Conservation (phyloP, 2,888 invertebrate genomes). For the Bibio marci region DNA sequence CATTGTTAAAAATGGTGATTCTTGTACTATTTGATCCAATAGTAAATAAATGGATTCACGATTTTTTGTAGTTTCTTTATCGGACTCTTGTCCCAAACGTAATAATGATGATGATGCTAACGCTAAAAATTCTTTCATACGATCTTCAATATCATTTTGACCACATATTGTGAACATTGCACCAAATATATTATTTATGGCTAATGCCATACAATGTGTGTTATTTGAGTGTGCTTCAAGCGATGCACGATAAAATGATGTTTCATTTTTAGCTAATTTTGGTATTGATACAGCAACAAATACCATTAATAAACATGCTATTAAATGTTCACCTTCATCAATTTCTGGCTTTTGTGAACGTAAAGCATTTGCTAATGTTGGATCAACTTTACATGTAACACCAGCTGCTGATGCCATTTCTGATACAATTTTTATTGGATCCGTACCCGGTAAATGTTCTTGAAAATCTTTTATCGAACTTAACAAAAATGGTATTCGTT, state of each 20-base stretch:
- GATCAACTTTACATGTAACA: slow-evolving; percentile 84
- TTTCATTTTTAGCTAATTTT: slow-evolving; percentile 77
- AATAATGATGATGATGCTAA: slow-evolving; percentile 90
- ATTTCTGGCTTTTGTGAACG: slow-evolving; percentile 75
- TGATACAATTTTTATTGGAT: slow-evolving; percentile 77
- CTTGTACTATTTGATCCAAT: slow-evolving; percentile 93
- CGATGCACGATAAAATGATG: slow-evolving; percentile 74
- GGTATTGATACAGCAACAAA: slow-evolving; percentile 97
- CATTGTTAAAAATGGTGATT: slow-evolving; percentile 97
- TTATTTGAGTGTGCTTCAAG: slow-evolving; percentile 95
- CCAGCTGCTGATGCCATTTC: slow-evolving; percentile 98
- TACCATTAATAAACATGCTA: slow-evolving; percentile 93
- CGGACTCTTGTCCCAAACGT: slow-evolving; percentile 86
- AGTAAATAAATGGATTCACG: slow-evolving; percentile 93
- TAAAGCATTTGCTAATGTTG: slow-evolving; percentile 78
- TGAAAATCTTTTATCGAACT: slow-evolving; percentile 90
- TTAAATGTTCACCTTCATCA: slow-evolving; percentile 82
- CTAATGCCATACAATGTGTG: slow-evolving; percentile 94
- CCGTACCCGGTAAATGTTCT: slow-evolving; percentile 78
- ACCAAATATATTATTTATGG: slow-evolving; percentile 90
- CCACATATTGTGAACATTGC: slow-evolving; percentile 93
- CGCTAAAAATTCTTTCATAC: slow-evolving; percentile 90
- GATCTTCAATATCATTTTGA: slow-evolving; percentile 88
- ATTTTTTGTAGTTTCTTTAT: slow-evolving; percentile 84
- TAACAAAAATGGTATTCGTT: slow-evolving; percentile 88